Conservation (phyloP, 1,140 invertebrate species). For the Parapsyche elsis region DNA sequence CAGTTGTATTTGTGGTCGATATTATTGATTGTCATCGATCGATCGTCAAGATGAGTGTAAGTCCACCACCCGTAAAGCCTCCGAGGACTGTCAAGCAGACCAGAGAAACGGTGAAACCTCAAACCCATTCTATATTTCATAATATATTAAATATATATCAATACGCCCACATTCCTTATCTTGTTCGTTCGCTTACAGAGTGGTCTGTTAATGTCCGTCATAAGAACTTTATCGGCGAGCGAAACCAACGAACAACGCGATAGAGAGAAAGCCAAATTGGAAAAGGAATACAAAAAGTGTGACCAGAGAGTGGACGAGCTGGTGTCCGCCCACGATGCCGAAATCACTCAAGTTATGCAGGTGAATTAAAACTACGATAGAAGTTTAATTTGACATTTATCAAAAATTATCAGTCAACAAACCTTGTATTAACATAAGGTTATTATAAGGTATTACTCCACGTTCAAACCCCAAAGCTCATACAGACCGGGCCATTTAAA, state of each 20-base stretch:
- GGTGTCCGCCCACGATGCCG: conserved; percentile 87
- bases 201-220: conserved; percentile 92
- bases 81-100: conserved; percentile 83
- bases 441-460: background rate
- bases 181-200: conserved; percentile 70
- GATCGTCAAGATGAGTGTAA: background rate
- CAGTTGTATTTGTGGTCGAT: too few species aligned
- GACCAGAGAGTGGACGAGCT: conserved; percentile 89
- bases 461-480: background rate
- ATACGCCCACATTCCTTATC: too few species aligned
- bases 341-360: conserved; percentile 88
- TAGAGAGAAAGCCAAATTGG: conserved; percentile 91
- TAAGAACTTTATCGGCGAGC: conserved; percentile 89
- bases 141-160: too few species aligned
- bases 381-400: conserved; percentile 20
- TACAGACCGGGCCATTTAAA: too few species aligned
- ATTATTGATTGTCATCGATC: too few species aligned
- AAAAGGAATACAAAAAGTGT: conserved; percentile 92
- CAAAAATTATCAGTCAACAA: too few species aligned
- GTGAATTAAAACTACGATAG: too few species aligned
- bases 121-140: background rate
- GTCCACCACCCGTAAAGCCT: conserved; percentile 79
- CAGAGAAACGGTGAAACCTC: conserved; percentile 78
- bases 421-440: too few species aligned
- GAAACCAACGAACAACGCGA: conserved; percentile 95